These are phyloP conservation scores for Peribatodes rhomboidaria DNA, from an alignment of 2,888 invertebrate species.

Conservation along the genomic window DNA sequence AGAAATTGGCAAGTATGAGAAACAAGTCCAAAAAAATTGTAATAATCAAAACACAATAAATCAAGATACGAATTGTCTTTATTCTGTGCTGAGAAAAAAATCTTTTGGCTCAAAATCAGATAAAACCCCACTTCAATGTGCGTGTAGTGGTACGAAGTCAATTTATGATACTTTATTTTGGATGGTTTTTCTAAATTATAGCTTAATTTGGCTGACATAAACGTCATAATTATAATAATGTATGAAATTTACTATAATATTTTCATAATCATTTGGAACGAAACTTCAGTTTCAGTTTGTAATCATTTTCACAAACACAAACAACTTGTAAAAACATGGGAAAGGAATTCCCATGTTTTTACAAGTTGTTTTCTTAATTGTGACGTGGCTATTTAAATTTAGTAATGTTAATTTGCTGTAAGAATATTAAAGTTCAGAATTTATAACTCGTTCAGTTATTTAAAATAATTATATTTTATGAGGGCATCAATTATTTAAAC, in stretches of 20 bases:
- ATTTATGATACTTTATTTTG: constrained; percentile 27
- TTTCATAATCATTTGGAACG: neutral
- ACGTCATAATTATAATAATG: neutral
- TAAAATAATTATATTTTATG: too few species aligned
- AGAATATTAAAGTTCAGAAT: neutral
- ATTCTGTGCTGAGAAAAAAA: constrained; percentile 18
- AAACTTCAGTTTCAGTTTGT: neutral
- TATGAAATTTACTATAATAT: neutral
- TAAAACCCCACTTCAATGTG: constrained; percentile 38
- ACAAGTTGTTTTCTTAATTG: neutral
- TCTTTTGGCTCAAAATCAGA: constrained; percentile 30
- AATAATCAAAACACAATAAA: constrained; percentile 10
- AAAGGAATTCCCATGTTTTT: neutral
- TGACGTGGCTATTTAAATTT: neutral
- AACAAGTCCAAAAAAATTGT: constrained; percentile 13
- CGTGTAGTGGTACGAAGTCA: constrained; percentile 45
- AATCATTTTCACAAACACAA: neutral
- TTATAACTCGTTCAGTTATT: neutral
- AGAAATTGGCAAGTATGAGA: constrained; percentile 21
- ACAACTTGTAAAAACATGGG: too few species aligned
- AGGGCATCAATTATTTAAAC: too few species aligned
- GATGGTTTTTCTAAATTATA: constrained; percentile 31
- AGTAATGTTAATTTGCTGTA: neutral
- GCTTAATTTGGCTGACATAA: constrained; percentile 23
- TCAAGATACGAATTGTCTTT: constrained; percentile 7